A percentile compares a stretch with the other conserved stretches of the same genome.
These are phyloP conservation scores for Chirona hameri DNA, from an alignment of 2,888 invertebrate genomes.

Conservation along the genomic window DNA sequence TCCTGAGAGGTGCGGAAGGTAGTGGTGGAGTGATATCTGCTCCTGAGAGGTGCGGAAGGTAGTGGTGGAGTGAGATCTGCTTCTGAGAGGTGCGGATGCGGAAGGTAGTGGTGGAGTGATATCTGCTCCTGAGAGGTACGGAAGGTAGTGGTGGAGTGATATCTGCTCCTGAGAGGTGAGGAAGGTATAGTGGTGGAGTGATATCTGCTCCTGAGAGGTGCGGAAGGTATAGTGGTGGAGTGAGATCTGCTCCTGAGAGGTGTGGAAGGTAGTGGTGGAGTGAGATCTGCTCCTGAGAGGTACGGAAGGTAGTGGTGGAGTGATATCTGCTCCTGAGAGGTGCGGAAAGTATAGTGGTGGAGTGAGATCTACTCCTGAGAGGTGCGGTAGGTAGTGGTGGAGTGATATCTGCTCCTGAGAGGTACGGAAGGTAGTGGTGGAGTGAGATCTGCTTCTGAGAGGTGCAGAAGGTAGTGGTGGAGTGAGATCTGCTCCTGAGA, in stretches of 20 bases:
- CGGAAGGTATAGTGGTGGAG: no score
- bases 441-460: no score
- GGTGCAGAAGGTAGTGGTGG: no score
- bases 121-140: slow-evolving; percentile 45
- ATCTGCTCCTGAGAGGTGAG: neutral
- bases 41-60: neutral
- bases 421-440: neutral
- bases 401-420: neutral
- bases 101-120: no score
- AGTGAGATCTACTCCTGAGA: slow-evolving; percentile 47
- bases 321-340: no score
- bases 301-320: neutral
- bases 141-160: neutral
- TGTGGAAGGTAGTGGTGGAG: neutral
- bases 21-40: neutral
- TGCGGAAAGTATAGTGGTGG: no score
- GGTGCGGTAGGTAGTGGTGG: neutral
- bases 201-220: no score
- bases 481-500: slow-evolving; percentile 47
- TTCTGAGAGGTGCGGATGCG: no score
- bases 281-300: neutral
- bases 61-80: no score
- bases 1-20: slow-evolving; percentile 41
- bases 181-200: neutral
- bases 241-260: slow-evolving; percentile 46